Base-by-base conservation (phyloP, 2,888 invertebrate genomes). In the Chloroclystis v-ata region DNA sequence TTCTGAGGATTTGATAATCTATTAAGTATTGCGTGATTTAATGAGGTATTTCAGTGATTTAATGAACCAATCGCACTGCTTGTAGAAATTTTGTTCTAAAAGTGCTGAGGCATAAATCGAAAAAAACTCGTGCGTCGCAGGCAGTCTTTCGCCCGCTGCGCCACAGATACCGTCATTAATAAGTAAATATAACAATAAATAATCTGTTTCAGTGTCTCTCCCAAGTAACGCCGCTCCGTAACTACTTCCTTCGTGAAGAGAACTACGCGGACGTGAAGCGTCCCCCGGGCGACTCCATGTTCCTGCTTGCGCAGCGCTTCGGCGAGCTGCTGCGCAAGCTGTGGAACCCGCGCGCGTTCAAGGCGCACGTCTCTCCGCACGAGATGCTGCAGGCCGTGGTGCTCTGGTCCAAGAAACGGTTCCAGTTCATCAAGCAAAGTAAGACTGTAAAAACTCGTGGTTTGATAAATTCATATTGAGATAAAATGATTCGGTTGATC, bases 311-410 rank as follows among this genome's bases (percentile, higher is more conserved):
- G 0, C 96, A 96, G 71, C 75, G 94, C 29, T 99, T 98, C 77
- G 99, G 99, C 0, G 99, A 99, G 75, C 87, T 99, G 20, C 92
- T 99, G 84, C 89, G 99, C 11, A 99, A 99, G 76, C 89, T 99
- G 63, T 99, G 99, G 99, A 99, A 99, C 81, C 98, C 99, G 0
- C 90, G 97, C 29, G 99, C 99, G 69, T 99, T 99, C 75, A 99
- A 99, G 82, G 96, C 99, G 0, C 99, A 99, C 71, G 99, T 99
- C 0, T 98, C 98, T 12, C 99, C 99, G 0, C 99, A 99, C 75
- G 99, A 99, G 90, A 99, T 99, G 99, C 87, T 99, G 14, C 99
- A 99, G 72, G 97, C 99, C 37, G 97, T 98, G 14, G 97, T 99
- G 2, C 86, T 99, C 54, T 97, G 97, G 95, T 97, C 98, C 69